Conservation (phyloP, 1,140 invertebrate species). For the Drosophila kurseongensis region DNA sequence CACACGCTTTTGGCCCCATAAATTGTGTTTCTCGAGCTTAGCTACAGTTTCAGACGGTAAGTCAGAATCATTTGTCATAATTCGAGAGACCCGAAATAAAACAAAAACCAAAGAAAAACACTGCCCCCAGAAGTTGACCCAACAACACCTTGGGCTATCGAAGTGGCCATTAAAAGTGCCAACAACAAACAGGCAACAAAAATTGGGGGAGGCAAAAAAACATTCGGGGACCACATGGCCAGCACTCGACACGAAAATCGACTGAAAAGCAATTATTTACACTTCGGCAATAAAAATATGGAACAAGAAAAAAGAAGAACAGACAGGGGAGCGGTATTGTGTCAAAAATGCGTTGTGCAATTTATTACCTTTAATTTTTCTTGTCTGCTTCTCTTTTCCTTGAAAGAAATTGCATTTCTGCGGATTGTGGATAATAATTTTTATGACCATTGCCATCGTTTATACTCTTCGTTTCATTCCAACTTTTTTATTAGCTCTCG, state of each 20-base stretch:
- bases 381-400: constrained; percentile 49
- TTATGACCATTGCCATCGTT: constrained; percentile 34
- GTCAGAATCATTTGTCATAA: constrained; percentile 77
- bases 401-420: constrained; percentile 50
- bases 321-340: constrained; percentile 40
- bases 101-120: constrained; percentile 21
- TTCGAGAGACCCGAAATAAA: constrained; percentile 41
- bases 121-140: constrained; percentile 32
- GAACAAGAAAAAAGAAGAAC: constrained; percentile 29
- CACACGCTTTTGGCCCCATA: constrained; percentile 38
- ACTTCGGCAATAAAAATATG: constrained; percentile 78
- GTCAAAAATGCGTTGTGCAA: constrained; percentile 72
- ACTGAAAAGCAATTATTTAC: constrained; percentile 82
- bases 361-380: constrained; percentile 77
- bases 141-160: constrained; percentile 48
- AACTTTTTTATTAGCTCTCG: constrained; percentile 38
- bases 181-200: constrained; percentile 39
- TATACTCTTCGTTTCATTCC: constrained; percentile 34
- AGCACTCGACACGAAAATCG: constrained; percentile 72
- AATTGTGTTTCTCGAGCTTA: constrained; percentile 51
- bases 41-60: constrained; percentile 59
- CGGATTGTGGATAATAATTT: constrained; percentile 54
- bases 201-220: constrained; percentile 3
- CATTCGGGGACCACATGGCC: constrained; percentile 35
- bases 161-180: constrained; percentile 60